These are phyloP conservation scores for Saccostrea cuccullata DNA, from an alignment of 1,140 invertebrate genomes.

Conservation along the genomic window DNA sequence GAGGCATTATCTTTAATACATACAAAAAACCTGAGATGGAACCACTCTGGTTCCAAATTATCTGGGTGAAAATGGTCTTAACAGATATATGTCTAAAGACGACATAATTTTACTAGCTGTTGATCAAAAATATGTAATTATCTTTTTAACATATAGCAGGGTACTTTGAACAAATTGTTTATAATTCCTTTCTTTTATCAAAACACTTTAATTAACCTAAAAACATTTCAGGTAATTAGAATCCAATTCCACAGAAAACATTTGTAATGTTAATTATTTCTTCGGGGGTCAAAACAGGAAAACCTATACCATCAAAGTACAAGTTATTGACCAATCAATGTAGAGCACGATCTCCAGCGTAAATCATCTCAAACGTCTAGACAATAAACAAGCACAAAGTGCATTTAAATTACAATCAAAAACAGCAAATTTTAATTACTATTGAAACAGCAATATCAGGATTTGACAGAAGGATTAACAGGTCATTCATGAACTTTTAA, in stretches of 20 bases:
- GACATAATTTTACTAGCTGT: no score
- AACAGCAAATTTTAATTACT: background rate
- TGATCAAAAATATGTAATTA: no score
- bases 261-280: conserved; percentile 4
- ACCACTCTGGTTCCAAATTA: no score
- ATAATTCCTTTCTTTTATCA: background rate
- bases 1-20: no score
- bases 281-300: background rate
- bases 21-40: no score
- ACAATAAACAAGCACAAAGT: background rate
- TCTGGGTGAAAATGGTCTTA: no score
- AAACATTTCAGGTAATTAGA: background rate
- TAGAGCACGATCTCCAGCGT: background rate
- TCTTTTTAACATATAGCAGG: no score
- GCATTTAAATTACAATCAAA: background rate
- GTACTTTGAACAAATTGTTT: no score
- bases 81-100: no score
- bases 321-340: background rate
- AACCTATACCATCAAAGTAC: background rate
- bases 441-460: background rate
- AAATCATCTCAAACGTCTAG: background rate
- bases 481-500: background rate
- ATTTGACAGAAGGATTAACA: background rate
- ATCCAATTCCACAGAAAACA: background rate
- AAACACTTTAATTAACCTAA: background rate